Base-by-base conservation (phyloP, 2,888 invertebrate genomes). In the Diarsia dahlii region DNA sequence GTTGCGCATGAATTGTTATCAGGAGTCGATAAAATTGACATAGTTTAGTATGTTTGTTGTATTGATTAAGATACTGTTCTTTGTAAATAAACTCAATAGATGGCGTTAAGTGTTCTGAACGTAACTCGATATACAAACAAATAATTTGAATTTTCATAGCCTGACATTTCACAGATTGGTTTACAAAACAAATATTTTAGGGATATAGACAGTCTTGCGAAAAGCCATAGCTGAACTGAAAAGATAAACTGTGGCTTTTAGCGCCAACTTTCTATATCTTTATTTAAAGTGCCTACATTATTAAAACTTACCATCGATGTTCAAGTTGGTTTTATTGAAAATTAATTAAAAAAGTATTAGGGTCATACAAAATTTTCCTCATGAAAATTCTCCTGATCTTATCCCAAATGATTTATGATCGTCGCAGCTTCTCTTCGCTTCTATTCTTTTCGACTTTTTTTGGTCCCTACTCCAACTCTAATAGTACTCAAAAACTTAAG, bases 31-130 rank as follows among this genome's bases (percentile, higher is more conserved):
- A 56, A 63, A 46, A 12, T 56, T 50, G 28, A 20, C 74, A 45
- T 50, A 13, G 2, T 23, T 71, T 58, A 20, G 20, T 13, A 13
- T n/a, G 62, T 63, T 50, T 65, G 18, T 58, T 23, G 45, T 64
- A 64, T 56, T 39, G 62, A 76, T 45, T 23, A 12, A 23, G 77
- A 79, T 67, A 20, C 18, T 9, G 4, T 34, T 46, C 0, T 5
- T 56, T 34, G 10, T 6, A n/a, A 1, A 18, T n/a, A 18, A n/a
- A n/a, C 39, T 28, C 58, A 48, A 76, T 56, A 79, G 78, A 82
- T 79, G 82, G 82, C 78, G 77, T 46, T 82, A 52, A 0, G 46
- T 46, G 76, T n/a, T 9, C 4, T 15, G 15, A 56, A 52, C 6
- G n/a, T 45, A 23, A 6, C 34, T 73, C 6, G 45, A 39, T 50